Evolutionary conservation across 2,113 vertebrate genomes (phyloP).

Genomic region (Apeltes quadracus): DNA sequence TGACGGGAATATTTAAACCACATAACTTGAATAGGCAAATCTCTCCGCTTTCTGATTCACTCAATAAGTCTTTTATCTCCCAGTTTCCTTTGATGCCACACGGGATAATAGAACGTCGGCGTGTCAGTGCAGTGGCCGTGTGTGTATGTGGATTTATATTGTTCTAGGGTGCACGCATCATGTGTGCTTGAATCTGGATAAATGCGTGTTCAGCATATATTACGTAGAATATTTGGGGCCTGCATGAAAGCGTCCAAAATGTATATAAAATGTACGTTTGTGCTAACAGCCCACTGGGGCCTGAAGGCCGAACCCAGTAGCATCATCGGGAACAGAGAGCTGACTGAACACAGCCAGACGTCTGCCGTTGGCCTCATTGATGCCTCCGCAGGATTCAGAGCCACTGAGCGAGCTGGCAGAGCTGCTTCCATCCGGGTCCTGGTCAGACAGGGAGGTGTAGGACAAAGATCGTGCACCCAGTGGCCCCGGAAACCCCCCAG

Average conservation of each 20-base stretch:
- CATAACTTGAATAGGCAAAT: constrained; percentile 5
- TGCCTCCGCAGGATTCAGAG: constrained; percentile 81
- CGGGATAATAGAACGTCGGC: constrained; percentile 4
- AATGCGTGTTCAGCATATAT: constrained; percentile 8
- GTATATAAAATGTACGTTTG: neutral
- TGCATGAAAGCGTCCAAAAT: neutral
- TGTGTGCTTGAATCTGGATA: neutral
- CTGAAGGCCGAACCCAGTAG: constrained; percentile 66
- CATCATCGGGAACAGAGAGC: constrained; percentile 83
- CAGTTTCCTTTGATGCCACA: constrained; percentile 18
- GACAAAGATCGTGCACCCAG: constrained; percentile 81
- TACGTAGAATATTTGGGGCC: neutral
- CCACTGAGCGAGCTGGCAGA: constrained; percentile 85
- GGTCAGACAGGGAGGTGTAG: constrained; percentile 87
- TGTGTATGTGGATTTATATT: constrained; percentile 7
- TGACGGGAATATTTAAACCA: neutral
- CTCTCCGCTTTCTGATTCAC: constrained; percentile 13
- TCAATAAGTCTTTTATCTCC: constrained; percentile 6
- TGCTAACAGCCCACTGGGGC: neutral
- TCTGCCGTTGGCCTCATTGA: constrained; percentile 70
- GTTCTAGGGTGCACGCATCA: constrained; percentile 8
- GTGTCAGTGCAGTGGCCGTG: constrained; percentile 6
- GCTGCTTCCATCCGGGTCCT: constrained; percentile 80
- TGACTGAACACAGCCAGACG: constrained; percentile 91
- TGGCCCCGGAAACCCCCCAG: constrained; percentile 16